phyloP scores from a whole-genome alignment of 2,113 vertebrate species.

The Sapayoa aenigma region DNA sequence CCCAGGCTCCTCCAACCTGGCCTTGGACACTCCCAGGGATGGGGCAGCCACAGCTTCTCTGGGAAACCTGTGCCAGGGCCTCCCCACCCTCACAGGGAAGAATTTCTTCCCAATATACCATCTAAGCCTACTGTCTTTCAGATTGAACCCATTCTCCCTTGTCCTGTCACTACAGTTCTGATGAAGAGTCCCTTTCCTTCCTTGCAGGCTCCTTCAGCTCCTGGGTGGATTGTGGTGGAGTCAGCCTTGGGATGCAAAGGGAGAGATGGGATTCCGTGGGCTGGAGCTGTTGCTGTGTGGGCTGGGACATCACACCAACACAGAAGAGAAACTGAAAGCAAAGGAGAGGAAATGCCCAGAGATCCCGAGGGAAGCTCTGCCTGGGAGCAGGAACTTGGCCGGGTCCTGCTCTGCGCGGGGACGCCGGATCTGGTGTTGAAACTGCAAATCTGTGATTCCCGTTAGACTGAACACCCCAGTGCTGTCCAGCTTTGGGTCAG shows the following conservation, averaged over 20 bases:
- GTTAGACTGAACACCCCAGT: fast-evolving
- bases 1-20: fast-evolving
- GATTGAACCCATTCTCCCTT: neutral
- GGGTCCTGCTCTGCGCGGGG: fast-evolving
- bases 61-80: neutral
- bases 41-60: neutral
- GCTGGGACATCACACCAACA: neutral
- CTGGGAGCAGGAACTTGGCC: neutral
- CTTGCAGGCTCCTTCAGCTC: neutral
- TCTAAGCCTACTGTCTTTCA: neutral
- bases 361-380: neutral
- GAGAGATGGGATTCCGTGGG: neutral
- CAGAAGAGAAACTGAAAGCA: neutral
- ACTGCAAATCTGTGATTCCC: fast-evolving
- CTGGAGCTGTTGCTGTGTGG: neutral
- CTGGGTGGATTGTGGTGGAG: neutral
- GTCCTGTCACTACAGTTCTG: neutral
- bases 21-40: neutral
- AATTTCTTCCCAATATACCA: neutral
- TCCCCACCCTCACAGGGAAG: neutral
- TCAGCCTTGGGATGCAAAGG: neutral
- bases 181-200: neutral
- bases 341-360: neutral
- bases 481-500: neutral
- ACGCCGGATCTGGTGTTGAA: fast-evolving